Percentiles rank a stretch among this genome's conserved stretches.
Evolutionary conservation across 2,888 invertebrate genomes (phyloP).

Genomic region (Hyposoter dolosus): DNA sequence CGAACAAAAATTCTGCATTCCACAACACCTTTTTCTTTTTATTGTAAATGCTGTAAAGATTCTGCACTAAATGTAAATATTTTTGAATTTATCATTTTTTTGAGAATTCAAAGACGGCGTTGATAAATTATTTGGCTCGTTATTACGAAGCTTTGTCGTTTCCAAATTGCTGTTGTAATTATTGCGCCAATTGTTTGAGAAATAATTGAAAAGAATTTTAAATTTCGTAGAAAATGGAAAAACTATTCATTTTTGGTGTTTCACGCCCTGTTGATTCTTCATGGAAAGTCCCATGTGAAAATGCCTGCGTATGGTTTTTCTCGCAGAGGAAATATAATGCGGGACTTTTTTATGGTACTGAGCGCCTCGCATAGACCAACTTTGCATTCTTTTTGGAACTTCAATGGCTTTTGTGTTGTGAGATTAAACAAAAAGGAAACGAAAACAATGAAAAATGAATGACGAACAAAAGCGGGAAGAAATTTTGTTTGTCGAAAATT

Average conservation of each 20-base stretch:
- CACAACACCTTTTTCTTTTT: too few relatives aligned
- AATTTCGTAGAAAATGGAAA: background rate
- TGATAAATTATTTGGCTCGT: too few relatives aligned
- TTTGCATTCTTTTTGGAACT: slow-evolving; percentile 49
- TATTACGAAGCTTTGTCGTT: too few relatives aligned
- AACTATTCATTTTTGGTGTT: background rate
- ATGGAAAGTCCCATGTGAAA: slow-evolving; percentile 21
- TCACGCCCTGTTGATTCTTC: background rate
- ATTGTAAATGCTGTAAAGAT: too few relatives aligned
- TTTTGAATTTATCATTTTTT: too few relatives aligned
- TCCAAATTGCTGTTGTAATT: too few relatives aligned
- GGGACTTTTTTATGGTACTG: slow-evolving; percentile 47
- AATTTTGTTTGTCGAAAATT: background rate
- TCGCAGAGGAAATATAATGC: slow-evolving; percentile 53
- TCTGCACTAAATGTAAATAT: too few relatives aligned
- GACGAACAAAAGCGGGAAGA: background rate
- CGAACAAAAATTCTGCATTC: background rate
- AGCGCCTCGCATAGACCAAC: slow-evolving; percentile 41
- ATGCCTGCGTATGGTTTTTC: slow-evolving; percentile 28
- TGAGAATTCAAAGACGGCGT: too few relatives aligned
- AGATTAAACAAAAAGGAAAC: slow-evolving; percentile 16
- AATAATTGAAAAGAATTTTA: too few relatives aligned
- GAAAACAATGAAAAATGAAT: background rate
- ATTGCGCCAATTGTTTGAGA: too few relatives aligned
- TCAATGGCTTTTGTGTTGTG: slow-evolving; percentile 32